A percentile compares a stretch with the other conserved stretches of the same genome.
Evolutionary conservation across 2,888 invertebrate species (phyloP).

Genomic region (Erebia palarica): DNA sequence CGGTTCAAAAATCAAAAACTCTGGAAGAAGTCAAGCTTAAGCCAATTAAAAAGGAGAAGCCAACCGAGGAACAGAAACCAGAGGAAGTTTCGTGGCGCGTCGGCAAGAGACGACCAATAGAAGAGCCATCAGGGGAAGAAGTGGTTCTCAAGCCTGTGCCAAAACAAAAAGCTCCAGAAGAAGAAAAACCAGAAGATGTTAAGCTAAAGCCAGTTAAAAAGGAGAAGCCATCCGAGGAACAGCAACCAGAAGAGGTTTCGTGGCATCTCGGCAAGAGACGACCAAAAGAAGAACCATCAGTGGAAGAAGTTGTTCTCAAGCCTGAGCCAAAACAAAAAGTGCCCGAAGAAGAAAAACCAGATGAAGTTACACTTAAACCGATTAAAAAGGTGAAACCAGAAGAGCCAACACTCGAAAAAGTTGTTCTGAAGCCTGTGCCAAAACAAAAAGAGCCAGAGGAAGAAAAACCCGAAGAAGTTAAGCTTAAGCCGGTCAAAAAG

Average conservation of each 20-base stretch:
- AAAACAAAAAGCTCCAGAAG: conserved; percentile 52
- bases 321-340: conserved; percentile 57
- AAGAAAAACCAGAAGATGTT: conserved; percentile 59
- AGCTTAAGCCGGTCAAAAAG: conserved; percentile 8
- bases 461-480: conserved; percentile 62
- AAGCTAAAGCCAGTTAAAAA: conserved; percentile 39
- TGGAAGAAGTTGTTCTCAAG: conserved; percentile 66
- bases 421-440: conserved; percentile 68
- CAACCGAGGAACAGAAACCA: conserved; percentile 45
- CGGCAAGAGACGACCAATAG: neutral
- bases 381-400: neutral
- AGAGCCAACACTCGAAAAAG: conserved; percentile 52
- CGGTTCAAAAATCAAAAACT: neutral
- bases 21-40: conserved; percentile 50
- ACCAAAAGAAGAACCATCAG: conserved; percentile 44
- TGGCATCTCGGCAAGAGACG: too few relatives aligned
- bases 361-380: conserved; percentile 53
- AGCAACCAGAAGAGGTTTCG: too few relatives aligned
- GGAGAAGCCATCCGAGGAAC: too few relatives aligned
- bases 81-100: conserved; percentile 40
- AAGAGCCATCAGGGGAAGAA: conserved; percentile 50
- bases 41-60: conserved; percentile 5
- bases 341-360: conserved; percentile 53
- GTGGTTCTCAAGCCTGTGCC: conserved; percentile 69
- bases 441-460: conserved; percentile 53